phyloP scores from a whole-genome alignment of 1,140 invertebrate species.

The Drosophila trapezifrons region DNA sequence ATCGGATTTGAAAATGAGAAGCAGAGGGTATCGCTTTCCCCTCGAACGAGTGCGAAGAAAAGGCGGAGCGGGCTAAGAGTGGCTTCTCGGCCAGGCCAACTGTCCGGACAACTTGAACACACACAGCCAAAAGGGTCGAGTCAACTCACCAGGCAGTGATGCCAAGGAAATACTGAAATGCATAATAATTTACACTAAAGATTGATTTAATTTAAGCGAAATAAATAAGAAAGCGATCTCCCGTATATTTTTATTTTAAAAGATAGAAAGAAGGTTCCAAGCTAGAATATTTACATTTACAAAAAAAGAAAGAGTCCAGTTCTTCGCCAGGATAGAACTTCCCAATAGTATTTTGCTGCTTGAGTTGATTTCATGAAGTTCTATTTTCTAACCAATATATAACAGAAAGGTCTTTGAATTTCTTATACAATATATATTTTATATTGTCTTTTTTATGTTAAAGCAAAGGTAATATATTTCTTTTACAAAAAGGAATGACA shows the following conservation, averaged over 20 bases:
- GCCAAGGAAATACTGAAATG: background rate
- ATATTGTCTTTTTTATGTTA: too few relatives aligned
- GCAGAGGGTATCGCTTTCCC: constrained; percentile 44
- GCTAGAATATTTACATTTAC: too few relatives aligned
- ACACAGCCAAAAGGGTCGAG: constrained; percentile 29
- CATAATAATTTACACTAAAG: too few relatives aligned
- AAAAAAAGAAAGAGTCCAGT: too few relatives aligned
- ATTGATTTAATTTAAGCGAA: too few relatives aligned
- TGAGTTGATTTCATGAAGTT: too few relatives aligned
- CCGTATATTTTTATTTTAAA: too few relatives aligned
- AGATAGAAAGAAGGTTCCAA: too few relatives aligned
- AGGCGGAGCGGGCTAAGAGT: constrained; percentile 34
- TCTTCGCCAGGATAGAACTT: too few relatives aligned
- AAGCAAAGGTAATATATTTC: background rate
- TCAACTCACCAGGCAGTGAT: constrained; percentile 14
- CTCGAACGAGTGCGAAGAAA: constrained; percentile 53
- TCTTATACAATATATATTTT: too few relatives aligned
- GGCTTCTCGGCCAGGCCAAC: constrained; percentile 27
- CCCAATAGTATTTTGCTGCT: too few relatives aligned
- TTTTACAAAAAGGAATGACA: background rate
- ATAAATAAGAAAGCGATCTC: too few relatives aligned
- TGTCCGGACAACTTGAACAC: constrained; percentile 11
- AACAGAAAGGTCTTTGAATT: background rate
- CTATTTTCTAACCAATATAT: background rate
- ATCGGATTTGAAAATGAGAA: constrained; percentile 79